These are phyloP conservation scores for Tyrophagus putrescentiae DNA, from an alignment of 1,140 invertebrate species.

Conservation along the genomic window DNA sequence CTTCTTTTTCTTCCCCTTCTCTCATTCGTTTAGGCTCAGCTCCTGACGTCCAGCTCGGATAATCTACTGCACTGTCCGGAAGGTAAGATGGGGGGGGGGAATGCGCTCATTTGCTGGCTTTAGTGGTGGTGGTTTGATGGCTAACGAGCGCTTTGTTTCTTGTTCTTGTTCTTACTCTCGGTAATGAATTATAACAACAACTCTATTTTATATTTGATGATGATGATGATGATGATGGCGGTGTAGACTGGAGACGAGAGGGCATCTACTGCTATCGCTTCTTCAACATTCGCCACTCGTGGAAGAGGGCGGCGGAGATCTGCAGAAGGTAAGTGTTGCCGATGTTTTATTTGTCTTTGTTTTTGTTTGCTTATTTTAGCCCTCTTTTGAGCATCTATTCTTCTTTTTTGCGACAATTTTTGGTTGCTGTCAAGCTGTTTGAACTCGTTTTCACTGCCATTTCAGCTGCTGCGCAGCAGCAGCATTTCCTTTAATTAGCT, in stretches of 20 bases:
- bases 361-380: constrained; percentile 8
- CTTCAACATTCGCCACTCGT: constrained; percentile 86
- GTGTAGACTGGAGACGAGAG: constrained; percentile 75
- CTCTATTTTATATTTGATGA: neutral
- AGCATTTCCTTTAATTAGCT: too few relatives aligned
- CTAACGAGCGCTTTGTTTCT: constrained; percentile 1
- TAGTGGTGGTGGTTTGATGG: neutral
- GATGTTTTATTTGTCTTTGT: neutral
- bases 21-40: neutral
- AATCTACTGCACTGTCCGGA: constrained; percentile 19
- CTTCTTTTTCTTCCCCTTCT: neutral
- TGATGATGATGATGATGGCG: neutral
- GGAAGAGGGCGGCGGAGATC: constrained; percentile 82
- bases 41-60: neutral
- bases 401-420: too few relatives aligned
- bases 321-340: constrained; percentile 61
- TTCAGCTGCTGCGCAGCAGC: too few relatives aligned
- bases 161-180: too few relatives aligned
- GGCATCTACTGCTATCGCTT: constrained; percentile 86
- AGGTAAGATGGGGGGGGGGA: constrained; percentile 3
- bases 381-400: too few relatives aligned
- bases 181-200: neutral
- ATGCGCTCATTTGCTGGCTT: neutral
- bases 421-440: too few relatives aligned
- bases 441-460: too few relatives aligned